Percentiles rank a stretch among this genome's conserved stretches.
Conservation (phyloP, 2,797 vertebrate genomes). For the Megalops cyprinoides region DNA sequence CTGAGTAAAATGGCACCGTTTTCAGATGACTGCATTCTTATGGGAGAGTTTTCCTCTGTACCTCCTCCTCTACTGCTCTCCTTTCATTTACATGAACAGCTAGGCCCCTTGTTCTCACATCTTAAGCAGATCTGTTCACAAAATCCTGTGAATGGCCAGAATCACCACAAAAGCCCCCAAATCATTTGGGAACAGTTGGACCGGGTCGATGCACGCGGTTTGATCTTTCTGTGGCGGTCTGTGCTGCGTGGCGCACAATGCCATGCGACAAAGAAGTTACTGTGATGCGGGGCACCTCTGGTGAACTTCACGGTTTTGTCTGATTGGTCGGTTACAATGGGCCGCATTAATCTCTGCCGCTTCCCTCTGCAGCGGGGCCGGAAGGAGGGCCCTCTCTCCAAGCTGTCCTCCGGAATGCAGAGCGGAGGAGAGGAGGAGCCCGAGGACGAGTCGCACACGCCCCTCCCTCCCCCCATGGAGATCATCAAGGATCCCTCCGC, state of each 20-base stretch:
- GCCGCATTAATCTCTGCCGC: constrained; percentile 38
- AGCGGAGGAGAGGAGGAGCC: constrained; percentile 95
- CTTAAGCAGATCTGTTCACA: neutral
- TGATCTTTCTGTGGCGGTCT: constrained; percentile 45
- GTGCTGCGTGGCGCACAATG: constrained; percentile 32
- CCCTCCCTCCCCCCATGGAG: constrained; percentile 96
- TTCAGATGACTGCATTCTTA: too few relatives aligned
- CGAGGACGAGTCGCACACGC: constrained; percentile 92
- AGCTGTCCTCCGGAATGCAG: constrained; percentile 75
- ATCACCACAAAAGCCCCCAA: neutral
- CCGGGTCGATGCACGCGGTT: constrained; percentile 39
- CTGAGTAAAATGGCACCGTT: neutral
- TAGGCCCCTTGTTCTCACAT: constrained; percentile 45
- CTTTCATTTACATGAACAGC: constrained; percentile 30
- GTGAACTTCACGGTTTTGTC: constrained; percentile 27
- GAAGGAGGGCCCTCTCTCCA: constrained; percentile 76
- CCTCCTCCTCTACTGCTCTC: neutral
- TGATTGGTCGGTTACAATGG: constrained; percentile 33
- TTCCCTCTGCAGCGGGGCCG: constrained; percentile 57
- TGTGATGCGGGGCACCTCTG: constrained; percentile 43
- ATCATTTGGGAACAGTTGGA: constrained; percentile 22
- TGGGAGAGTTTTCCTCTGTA: neutral
- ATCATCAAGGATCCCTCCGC: constrained; percentile 94
- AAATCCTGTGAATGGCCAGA: constrained; percentile 10
- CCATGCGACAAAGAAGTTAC: constrained; percentile 50